Base-by-base conservation (phyloP, 1,140 invertebrate genomes). In the Cephus cinctus region DNA sequence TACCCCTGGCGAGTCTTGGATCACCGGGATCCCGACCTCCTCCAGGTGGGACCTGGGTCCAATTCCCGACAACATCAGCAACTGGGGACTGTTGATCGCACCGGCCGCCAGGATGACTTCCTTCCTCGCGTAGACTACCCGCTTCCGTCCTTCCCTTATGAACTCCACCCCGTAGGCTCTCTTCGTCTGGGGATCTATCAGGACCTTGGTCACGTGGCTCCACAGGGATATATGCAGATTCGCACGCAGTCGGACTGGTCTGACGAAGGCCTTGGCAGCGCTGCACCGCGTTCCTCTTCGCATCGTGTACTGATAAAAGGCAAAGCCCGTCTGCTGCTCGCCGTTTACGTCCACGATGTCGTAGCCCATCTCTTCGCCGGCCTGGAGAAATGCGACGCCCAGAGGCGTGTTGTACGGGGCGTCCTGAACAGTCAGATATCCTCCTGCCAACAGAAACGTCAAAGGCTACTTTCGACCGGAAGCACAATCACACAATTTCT, bases 351-450 rank as follows among this genome's bases (percentile, higher is more conserved):
- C 85, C 0, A 85, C 59, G 5, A 91, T 84, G 34, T 91, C 87
- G 71, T 92, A 92, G 30, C 93, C 94, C 83, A 94, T 90, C 68
- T 96, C 90, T 66, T 89, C 81, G 23, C 89, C 93, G 0, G 93
- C 92, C 78, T 96, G 87, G 1, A 96, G 76, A 63, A 92, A 90
- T 0, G 88, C 85, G n/a, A 83, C 76, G 0, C 88, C 89, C 11
- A 92, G 69, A 0, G 90, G 89, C 0, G 89, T 91, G 47, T 88
- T 84, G 76, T 86, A 90, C 0, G 89, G 89, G 0, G 84, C 71
- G 49, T 92, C 89, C 73, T 91, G 86, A 0, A 93, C 82, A 0
- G 91, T 89, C 47, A 88, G 74, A 43, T 89, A 88, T 2, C 91
- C 91, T 32, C 89, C 87, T 88, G 59, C 20, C 80, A 80, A 48